phyloP scores from a whole-genome alignment of 2,888 invertebrate species.

The Palloptera scutellata region DNA sequence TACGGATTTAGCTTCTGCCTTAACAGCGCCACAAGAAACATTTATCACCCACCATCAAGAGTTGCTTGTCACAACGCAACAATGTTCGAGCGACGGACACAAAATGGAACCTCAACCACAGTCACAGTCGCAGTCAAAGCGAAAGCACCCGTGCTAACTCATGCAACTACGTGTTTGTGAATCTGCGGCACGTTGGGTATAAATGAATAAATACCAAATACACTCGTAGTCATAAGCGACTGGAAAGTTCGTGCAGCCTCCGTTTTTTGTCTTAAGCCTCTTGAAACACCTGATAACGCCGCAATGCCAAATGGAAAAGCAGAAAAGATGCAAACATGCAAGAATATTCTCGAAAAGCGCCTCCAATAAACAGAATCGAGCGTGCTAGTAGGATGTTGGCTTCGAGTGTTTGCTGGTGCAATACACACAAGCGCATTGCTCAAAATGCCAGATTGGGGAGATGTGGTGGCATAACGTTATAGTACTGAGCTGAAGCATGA shows the following conservation, averaged over 20 bases:
- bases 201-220: slow-evolving; percentile 36
- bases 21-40: slow-evolving; percentile 35
- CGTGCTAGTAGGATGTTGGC: too few species aligned
- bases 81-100: not conserved
- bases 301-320: slow-evolving; percentile 3
- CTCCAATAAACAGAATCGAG: too few species aligned
- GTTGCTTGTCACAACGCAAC: slow-evolving; percentile 32
- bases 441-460: too few species aligned
- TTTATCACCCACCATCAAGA: slow-evolving; percentile 59
- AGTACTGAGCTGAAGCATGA: too few species aligned
- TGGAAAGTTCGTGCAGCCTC: not conserved
- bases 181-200: slow-evolving; percentile 41
- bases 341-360: too few species aligned
- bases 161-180: slow-evolving; percentile 18
- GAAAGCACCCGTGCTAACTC: slow-evolving; percentile 20
- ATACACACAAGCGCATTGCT: too few species aligned
- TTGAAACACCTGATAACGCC: slow-evolving; percentile 46
- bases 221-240: not conserved
- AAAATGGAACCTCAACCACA: slow-evolving; percentile 1
- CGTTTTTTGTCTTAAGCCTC: slow-evolving; percentile 19
- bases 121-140: not conserved
- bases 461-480: too few species aligned
- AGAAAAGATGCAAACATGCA: too few species aligned
- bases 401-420: too few species aligned
- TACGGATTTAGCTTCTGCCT: slow-evolving; percentile 34